These are phyloP conservation scores for Cephus pulcher DNA, from an alignment of 2,888 invertebrate genomes.

Conservation along the genomic window DNA sequence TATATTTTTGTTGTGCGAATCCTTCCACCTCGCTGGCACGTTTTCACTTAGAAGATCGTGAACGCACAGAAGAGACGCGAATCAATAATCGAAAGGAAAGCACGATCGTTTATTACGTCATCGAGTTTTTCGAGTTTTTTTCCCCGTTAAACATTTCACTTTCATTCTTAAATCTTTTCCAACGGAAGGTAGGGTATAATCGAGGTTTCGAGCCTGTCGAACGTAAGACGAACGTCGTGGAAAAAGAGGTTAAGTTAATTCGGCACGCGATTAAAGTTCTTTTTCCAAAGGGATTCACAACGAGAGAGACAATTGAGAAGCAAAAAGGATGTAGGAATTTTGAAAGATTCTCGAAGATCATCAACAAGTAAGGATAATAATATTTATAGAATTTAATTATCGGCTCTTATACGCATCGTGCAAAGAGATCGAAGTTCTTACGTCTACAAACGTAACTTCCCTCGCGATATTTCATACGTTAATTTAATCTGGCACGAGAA, in stretches of 20 bases:
- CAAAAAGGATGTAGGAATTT: background rate
- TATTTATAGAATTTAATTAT: background rate
- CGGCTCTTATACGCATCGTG: background rate
- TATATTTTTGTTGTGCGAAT: slow-evolving; percentile 35
- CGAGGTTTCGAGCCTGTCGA: background rate
- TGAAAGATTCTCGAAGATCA: background rate
- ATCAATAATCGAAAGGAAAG: background rate
- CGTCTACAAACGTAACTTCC: background rate
- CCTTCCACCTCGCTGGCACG: slow-evolving; percentile 10
- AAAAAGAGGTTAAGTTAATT: background rate
- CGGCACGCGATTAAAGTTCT: background rate
- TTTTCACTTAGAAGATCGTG: slow-evolving; percentile 17
- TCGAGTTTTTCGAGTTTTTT: background rate
- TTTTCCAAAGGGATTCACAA: background rate
- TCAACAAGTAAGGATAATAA: background rate
- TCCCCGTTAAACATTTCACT: background rate
- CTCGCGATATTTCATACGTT: background rate
- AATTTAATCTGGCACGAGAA: background rate
- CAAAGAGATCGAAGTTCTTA: background rate
- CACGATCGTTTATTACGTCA: background rate
- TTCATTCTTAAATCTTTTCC: background rate
- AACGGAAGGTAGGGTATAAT: background rate
- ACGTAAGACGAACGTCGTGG: background rate
- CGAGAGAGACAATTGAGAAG: background rate
- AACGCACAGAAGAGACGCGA: background rate